Evolutionary conservation across 2,888 invertebrate species (phyloP), one percentile per base, ranked within the genome.

Genomic region (Drosophila paranaensis): DNA sequence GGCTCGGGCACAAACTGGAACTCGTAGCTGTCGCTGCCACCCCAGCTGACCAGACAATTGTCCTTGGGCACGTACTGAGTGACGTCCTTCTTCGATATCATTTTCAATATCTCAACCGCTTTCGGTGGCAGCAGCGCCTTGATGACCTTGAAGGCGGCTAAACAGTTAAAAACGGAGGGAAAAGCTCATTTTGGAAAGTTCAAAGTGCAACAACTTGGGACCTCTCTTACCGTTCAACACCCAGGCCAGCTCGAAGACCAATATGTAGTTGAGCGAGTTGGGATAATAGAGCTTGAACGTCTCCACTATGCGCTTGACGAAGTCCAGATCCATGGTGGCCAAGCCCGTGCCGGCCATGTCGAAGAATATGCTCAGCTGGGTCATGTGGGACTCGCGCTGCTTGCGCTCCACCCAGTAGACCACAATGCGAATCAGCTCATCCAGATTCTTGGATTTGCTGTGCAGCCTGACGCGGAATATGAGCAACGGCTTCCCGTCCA

Each of bases 241-340:
- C 98, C 98, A 98, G 0, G 98, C 97, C 97, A 98, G 97, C 91
- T 98, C 98, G 91, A 95, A 97, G 60, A 98, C 96, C 40, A 98
- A 93, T 78, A 98, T 97, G 90, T 97, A 97, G 88, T 97, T 98
- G 72, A 97, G 93, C 89, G 96, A 95, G 91, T 95, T 95, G 0
- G 98, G 98, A 93, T 98, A 98, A 91, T 98, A 98, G 25, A 94
- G 93, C 92, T 98, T 98, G 91, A 98, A 97, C 27, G 97, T 94
- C 27, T 95, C 95, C 77, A 98, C 97, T 72, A 98, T 93, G 90
- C 97, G 97, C 90, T 96, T 97, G 0, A 96, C 97, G 66, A 98
- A 95, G 35, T 98, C 98, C 96, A 98, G 96, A 91, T 99, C 98
- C 95, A 98, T 94, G 89, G 98, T 97, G 10, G 95, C 94, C 2